phyloP scores from a whole-genome alignment of 2,797 vertebrate genomes.

The Spinus pinus region DNA sequence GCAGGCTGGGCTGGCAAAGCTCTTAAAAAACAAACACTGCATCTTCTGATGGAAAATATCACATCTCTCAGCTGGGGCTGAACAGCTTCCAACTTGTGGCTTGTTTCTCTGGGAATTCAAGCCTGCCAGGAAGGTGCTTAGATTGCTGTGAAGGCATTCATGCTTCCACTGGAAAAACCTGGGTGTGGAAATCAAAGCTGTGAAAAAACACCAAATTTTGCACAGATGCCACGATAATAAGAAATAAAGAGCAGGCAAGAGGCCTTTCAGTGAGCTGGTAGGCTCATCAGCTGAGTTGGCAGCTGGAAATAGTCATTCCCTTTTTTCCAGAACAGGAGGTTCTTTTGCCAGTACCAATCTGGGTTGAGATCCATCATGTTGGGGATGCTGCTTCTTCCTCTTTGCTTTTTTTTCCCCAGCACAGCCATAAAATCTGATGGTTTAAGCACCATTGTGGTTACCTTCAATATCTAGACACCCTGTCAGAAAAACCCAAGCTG shows the following conservation, averaged over 20 bases:
- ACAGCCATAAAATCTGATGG: neutral
- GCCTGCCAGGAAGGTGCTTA: neutral
- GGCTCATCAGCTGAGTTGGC: neutral
- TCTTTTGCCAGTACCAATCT: neutral
- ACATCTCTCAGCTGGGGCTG: neutral
- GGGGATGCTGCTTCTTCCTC: neutral
- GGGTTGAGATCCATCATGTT: neutral
- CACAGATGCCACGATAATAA: neutral
- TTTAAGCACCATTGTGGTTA: neutral
- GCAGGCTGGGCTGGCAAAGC: neutral
- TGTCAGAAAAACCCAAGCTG: neutral
- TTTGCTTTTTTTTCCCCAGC: neutral
- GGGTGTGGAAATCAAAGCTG: neutral
- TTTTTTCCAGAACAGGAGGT: neutral
- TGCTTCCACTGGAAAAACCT: neutral
- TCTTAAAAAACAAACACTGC: neutral
- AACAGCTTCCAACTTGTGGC: neutral
- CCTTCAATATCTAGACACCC: neutral
- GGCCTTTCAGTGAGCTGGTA: neutral
- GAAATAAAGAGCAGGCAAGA: neutral
- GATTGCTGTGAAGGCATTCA: neutral
- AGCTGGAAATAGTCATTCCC: neutral
- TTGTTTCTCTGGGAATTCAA: neutral
- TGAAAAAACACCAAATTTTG: neutral
- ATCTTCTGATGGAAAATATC: neutral